A percentile compares a stretch with the other conserved stretches of the same genome.
phyloP scores from a whole-genome alignment of 2,888 invertebrate genomes.

The Melipona bicolor region DNA sequence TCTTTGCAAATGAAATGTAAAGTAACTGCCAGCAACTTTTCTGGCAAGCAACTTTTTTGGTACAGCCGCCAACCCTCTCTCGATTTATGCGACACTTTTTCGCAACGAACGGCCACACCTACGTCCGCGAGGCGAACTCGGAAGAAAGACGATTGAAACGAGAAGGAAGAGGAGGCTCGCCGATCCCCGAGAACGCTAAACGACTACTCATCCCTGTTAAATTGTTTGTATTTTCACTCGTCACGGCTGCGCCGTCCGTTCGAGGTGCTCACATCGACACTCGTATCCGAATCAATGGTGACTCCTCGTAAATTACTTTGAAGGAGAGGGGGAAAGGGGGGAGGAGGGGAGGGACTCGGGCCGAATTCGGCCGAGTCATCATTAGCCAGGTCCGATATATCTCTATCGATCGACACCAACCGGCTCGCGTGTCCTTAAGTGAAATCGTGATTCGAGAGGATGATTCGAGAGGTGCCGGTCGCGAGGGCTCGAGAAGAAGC shows the following conservation, averaged over 20 bases:
- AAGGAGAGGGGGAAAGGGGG: conserved; percentile 24
- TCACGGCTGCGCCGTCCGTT: conserved; percentile 78
- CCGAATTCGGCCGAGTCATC: conserved; percentile 75
- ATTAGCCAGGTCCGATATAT: conserved; percentile 73
- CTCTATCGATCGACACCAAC: conserved; percentile 76
- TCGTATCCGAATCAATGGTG: conserved; percentile 74
- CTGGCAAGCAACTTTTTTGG: background rate
- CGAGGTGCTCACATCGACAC: conserved; percentile 79
- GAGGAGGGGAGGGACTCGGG: background rate
- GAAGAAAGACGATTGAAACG: conserved; percentile 22
- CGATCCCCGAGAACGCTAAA: conserved; percentile 76
- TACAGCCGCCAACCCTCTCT: background rate
- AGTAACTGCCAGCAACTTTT: background rate
- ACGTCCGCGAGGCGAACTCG: conserved; percentile 16
- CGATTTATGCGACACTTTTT: conserved; percentile 14
- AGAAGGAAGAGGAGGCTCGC: conserved; percentile 51
- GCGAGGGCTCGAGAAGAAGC: conserved; percentile 3
- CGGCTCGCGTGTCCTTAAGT: conserved; percentile 70
- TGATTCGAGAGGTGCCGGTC: conserved; percentile 3
- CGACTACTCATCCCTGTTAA: conserved; percentile 82
- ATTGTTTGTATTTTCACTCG: conserved; percentile 83
- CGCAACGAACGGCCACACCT: background rate
- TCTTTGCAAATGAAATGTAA: background rate
- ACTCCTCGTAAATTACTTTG: conserved; percentile 73
- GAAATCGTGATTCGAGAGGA: conserved; percentile 67